These are phyloP conservation scores for Ferrisia virgata DNA, from an alignment of 2,888 invertebrate genomes.

Conservation along the genomic window DNA sequence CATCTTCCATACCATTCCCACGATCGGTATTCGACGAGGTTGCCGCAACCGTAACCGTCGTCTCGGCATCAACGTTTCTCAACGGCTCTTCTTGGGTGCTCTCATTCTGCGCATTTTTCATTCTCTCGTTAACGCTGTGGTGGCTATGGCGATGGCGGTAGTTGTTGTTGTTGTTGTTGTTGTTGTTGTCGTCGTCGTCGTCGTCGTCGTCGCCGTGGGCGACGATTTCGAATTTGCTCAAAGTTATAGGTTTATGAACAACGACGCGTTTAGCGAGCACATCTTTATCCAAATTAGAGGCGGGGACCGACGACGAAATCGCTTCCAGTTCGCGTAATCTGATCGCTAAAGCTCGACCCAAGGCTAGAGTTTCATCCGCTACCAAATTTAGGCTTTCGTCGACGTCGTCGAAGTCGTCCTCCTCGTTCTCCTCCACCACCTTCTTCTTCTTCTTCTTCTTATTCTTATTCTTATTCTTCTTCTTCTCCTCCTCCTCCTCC, in stretches of 20 bases:
- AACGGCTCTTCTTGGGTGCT: background rate
- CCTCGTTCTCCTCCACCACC: too few species aligned
- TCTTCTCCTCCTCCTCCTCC: too few species aligned
- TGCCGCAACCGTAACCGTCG: background rate
- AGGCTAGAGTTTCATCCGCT: conserved; percentile 18
- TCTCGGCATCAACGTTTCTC: background rate
- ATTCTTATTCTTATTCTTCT: too few species aligned
- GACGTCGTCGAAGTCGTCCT: background rate
- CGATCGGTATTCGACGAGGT: background rate
- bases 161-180: background rate
- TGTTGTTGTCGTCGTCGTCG: background rate
- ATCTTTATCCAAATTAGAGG: conserved; percentile 48
- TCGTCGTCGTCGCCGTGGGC: background rate
- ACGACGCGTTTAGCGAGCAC: conserved; percentile 10
- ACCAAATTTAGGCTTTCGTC: background rate
- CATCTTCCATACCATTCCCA: background rate
- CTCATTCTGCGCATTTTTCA: background rate
- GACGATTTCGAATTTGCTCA: conserved; percentile 34
- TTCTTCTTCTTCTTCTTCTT: too few species aligned
- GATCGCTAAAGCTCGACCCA: background rate
- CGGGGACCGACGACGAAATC: conserved; percentile 54
- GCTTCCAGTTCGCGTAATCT: conserved; percentile 39
- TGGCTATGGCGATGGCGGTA: background rate
- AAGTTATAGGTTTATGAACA: conserved; percentile 44
- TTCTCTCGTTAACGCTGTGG: background rate